Evolutionary conservation across 1,140 invertebrate genomes (phyloP).

Genomic region (Brachionus calyciflorus): DNA sequence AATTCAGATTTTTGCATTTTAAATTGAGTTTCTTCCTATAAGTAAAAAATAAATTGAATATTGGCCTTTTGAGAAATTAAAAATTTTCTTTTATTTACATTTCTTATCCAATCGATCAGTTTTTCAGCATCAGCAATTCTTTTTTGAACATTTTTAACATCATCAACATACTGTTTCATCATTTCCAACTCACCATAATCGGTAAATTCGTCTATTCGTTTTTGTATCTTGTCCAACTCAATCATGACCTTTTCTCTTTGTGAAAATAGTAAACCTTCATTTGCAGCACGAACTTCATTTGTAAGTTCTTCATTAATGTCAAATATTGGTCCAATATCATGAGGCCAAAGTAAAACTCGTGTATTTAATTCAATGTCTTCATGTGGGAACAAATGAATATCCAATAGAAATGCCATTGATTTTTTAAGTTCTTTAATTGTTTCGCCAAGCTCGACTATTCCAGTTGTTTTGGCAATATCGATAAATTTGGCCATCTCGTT

Average conservation of each 20-base stretch:
- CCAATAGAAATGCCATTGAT: conserved; percentile 73
- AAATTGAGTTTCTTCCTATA: conserved; percentile 75
- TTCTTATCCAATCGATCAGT: conserved; percentile 78
- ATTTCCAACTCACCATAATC: conserved; percentile 62
- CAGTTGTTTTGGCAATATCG: conserved; percentile 61
- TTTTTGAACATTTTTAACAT: conserved; percentile 72
- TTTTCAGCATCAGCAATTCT: conserved; percentile 71
- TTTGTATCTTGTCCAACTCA: conserved; percentile 70
- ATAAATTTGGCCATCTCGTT: conserved; percentile 80
- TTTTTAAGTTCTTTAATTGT: conserved; percentile 64
- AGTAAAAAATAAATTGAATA: background rate
- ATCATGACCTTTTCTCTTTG: conserved; percentile 63
- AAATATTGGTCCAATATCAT: conserved; percentile 79
- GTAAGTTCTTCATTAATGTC: conserved; percentile 49
- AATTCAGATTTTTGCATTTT: conserved; percentile 73
- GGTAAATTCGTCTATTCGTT: conserved; percentile 66
- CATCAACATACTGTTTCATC: conserved; percentile 62
- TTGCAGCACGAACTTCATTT: conserved; percentile 58
- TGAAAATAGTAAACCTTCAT: conserved; percentile 69
- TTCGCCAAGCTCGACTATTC: conserved; percentile 67
- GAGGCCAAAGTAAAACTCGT: conserved; percentile 80
- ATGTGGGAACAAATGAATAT: conserved; percentile 67
- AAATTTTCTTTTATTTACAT: conserved; percentile 49
- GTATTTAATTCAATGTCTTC: conserved; percentile 80
- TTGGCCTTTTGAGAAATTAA: background rate